Percentiles rank a stretch among this genome's conserved stretches.
Evolutionary conservation across 2,797 vertebrate species (phyloP).

Genomic region (Sebastes variabilis): DNA sequence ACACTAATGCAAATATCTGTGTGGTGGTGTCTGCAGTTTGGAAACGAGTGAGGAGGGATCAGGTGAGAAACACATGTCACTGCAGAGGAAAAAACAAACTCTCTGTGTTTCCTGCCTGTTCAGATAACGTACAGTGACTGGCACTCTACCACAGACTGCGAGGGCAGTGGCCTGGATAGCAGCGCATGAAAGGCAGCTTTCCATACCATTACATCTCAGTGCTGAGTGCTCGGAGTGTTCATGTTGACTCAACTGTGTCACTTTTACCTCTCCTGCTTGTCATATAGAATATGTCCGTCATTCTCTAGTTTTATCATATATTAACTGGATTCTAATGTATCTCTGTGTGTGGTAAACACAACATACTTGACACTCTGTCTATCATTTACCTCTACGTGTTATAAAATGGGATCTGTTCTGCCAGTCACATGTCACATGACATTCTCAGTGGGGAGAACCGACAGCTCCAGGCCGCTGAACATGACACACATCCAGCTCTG

Average conservation of each 20-base stretch:
- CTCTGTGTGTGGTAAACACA: not conserved
- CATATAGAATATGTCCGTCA: not conserved
- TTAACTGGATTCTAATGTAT: not conserved
- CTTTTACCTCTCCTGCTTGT: constrained; percentile 17
- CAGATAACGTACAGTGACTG: constrained; percentile 59
- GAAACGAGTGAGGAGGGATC: constrained; percentile 39
- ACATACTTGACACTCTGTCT: not conserved
- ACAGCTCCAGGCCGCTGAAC: constrained; percentile 40
- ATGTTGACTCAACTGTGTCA: constrained; percentile 25
- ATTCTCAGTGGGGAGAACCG: constrained; percentile 33
- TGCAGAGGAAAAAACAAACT: constrained; percentile 32
- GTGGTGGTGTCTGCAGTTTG: constrained; percentile 2
- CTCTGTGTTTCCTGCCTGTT: constrained; percentile 50
- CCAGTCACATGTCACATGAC: constrained; percentile 41
- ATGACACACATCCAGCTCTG: constrained; percentile 33
- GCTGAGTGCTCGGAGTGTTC: constrained; percentile 49
- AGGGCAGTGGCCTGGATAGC: constrained; percentile 74
- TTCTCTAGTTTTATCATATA: not conserved
- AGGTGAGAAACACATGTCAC: constrained; percentile 62
- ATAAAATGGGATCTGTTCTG: constrained; percentile 4
- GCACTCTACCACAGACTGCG: constrained; percentile 43
- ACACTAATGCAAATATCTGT: constrained; percentile 14
- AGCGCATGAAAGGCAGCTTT: constrained; percentile 65
- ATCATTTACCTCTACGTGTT: constrained; percentile 7
- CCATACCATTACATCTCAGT: constrained; percentile 66